Percentiles rank a stretch among this genome's conserved stretches.
Conservation (phyloP, 2,797 vertebrate genomes). For the Macroramphosus scolopax region DNA sequence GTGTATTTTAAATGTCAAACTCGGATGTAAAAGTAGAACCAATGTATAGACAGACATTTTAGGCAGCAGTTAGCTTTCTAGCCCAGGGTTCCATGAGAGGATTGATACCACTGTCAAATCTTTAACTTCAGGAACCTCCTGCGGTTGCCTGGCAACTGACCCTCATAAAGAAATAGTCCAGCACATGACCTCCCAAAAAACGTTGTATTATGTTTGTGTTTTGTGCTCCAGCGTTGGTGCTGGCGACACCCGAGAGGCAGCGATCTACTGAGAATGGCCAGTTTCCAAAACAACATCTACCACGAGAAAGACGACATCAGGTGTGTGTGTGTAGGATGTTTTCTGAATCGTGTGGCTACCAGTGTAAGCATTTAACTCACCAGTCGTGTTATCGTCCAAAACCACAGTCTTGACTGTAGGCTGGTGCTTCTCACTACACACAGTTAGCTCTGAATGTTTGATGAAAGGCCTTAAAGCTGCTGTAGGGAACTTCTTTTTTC, state of each 20-base stretch:
- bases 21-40: no score
- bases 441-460: no score
- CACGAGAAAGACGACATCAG: slow-evolving; percentile 90
- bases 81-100: no score
- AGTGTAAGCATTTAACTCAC: neutral
- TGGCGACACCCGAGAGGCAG: slow-evolving; percentile 89
- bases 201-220: slow-evolving; percentile 5
- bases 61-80: no score
- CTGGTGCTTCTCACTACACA: no score
- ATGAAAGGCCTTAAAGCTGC: no score
- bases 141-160: neutral
- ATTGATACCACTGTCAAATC: no score
- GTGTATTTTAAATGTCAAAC: no score
- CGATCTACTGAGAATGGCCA: slow-evolving; percentile 85
- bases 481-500: no score
- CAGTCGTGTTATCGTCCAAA: no score
- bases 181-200: neutral
- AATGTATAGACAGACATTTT: neutral
- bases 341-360: neutral
- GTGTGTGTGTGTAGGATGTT: slow-evolving; percentile 57
- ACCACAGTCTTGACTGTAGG: no score
- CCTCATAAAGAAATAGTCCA: neutral
- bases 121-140: no score
- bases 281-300: slow-evolving; percentile 89
- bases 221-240: slow-evolving; percentile 82